These are phyloP conservation scores for Apamea anceps DNA, from an alignment of 2,888 invertebrate species.

Conservation along the genomic window DNA sequence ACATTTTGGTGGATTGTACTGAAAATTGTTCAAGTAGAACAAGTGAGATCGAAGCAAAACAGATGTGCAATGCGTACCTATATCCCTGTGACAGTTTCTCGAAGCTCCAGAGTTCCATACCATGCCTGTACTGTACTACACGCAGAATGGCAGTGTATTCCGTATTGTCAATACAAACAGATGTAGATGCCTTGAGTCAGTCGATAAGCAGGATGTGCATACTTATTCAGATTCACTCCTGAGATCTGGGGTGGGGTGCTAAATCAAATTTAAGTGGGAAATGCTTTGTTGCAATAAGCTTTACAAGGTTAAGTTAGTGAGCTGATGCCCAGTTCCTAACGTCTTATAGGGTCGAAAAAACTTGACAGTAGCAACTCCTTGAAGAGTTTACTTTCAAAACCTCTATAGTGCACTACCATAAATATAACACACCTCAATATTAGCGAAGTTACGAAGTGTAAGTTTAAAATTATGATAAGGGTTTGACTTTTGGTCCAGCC, in stretches of 20 bases:
- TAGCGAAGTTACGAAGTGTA: not conserved
- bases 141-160: conserved; percentile 23
- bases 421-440: not conserved
- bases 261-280: conserved; percentile 58
- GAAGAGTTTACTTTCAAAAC: not conserved
- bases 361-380: not conserved
- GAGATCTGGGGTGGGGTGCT: conserved; percentile 53
- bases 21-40: not conserved
- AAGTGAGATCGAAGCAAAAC: not conserved
- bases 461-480: not conserved
- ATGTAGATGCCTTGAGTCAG: conserved; percentile 46
- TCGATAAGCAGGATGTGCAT: conserved; percentile 58
- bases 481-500: too few relatives aligned
- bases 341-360: not conserved
- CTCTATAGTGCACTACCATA: not conserved
- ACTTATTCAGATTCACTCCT: conserved; percentile 57
- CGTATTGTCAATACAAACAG: conserved; percentile 43
- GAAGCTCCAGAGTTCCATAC: not conserved
- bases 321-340: not conserved
- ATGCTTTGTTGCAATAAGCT: conserved; percentile 53
- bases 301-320: conserved; percentile 17
- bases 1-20: not conserved
- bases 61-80: conserved; percentile 28
- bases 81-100: not conserved
- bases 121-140: conserved; percentile 28